These are phyloP conservation scores for Dinocampus coccinellae DNA, from an alignment of 2,888 invertebrate genomes.

Conservation along the genomic window DNA sequence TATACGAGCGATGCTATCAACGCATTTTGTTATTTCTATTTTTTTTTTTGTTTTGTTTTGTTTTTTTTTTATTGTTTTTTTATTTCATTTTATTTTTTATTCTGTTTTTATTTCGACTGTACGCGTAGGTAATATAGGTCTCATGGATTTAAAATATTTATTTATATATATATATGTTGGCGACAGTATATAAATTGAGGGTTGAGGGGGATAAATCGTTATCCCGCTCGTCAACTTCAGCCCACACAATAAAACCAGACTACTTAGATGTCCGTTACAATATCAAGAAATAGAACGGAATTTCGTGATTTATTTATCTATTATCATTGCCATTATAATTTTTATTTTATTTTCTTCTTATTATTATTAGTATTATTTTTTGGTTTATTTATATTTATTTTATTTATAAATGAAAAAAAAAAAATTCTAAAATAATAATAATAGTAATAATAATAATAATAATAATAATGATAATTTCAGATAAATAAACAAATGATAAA, in stretches of 20 bases:
- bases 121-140: constrained; percentile 25
- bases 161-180: not conserved
- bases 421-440: too few relatives aligned
- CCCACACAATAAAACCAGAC: not conserved
- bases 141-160: not conserved
- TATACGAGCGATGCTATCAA: constrained; percentile 25
- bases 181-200: constrained; percentile 10
- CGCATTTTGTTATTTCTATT: constrained; percentile 11
- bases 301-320: not conserved
- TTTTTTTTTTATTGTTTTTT: too few relatives aligned
- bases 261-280: not conserved
- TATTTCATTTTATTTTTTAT: too few relatives aligned
- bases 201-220: constrained; percentile 11
- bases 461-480: too few relatives aligned
- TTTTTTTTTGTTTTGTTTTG: too few relatives aligned
- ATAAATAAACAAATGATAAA: too few relatives aligned
- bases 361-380: not conserved
- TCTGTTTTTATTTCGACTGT: constrained; percentile 22
- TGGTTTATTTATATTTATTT: too few relatives aligned
- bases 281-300: not conserved
- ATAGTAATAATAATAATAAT: too few relatives aligned
- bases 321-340: not conserved
- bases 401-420: too few relatives aligned
- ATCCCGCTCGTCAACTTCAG: not conserved
- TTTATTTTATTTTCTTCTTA: not conserved